Percentiles rank a stretch among this genome's conserved stretches.
These are phyloP conservation scores for Mythimna lalbum DNA, from an alignment of 2,888 invertebrate genomes.

Conservation along the genomic window DNA sequence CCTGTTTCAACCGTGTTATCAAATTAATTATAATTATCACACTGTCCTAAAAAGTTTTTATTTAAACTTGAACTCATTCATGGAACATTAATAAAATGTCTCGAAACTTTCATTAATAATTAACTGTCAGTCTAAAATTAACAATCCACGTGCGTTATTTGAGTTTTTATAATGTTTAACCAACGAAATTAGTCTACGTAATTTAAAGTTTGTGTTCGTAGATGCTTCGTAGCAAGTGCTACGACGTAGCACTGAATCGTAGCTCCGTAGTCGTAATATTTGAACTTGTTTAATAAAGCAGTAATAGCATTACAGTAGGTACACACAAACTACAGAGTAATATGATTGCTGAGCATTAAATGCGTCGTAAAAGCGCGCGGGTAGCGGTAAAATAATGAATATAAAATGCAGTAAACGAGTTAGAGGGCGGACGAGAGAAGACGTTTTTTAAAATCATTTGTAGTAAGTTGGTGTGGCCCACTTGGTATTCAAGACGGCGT, in stretches of 20 bases:
- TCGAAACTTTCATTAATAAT: conserved; percentile 29
- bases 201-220: conserved; percentile 36
- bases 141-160: conserved; percentile 11
- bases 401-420: conserved; percentile 82
- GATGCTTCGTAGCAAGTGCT: conserved; percentile 58
- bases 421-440: conserved; percentile 64
- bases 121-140: conserved; percentile 13
- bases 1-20: conserved; percentile 31
- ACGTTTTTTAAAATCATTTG: conserved; percentile 83
- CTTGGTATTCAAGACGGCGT: conserved; percentile 81
- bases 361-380: conserved; percentile 72
- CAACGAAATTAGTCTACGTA: conserved; percentile 32
- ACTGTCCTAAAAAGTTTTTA: conserved; percentile 36
- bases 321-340: conserved; percentile 61
- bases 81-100: conserved; percentile 27
- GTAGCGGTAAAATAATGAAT: conserved; percentile 77
- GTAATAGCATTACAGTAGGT: conserved; percentile 56
- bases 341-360: conserved; percentile 69
- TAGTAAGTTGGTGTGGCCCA: conserved; percentile 73
- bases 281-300: conserved; percentile 62
- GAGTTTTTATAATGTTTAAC: conserved; percentile 12
- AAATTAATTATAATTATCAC: conserved; percentile 45
- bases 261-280: conserved; percentile 46
- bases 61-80: conserved; percentile 15
- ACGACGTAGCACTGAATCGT: conserved; percentile 60